phyloP scores from a whole-genome alignment of 1,140 invertebrate genomes.

The Drosophila lowei region DNA sequence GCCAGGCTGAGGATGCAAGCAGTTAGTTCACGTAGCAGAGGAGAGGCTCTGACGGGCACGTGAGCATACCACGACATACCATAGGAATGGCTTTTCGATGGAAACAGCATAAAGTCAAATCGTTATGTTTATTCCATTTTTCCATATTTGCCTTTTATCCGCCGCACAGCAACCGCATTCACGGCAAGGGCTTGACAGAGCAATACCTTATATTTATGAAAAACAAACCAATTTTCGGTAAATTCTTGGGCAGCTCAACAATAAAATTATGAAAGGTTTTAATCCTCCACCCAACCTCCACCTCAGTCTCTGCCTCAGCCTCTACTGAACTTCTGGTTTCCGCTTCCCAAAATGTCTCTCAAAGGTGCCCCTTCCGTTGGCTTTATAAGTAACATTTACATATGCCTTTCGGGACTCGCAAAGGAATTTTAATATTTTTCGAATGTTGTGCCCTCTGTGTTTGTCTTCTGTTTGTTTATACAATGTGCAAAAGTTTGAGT shows the following conservation, averaged over 20 bases:
- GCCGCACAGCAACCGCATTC: not conserved
- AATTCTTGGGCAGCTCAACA: too few relatives aligned
- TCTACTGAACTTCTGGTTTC: too few relatives aligned
- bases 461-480: slow-evolving; percentile 57
- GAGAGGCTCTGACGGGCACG: not conserved
- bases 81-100: slow-evolving; percentile 2
- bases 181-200: slow-evolving; percentile 1
- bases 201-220: too few relatives aligned
- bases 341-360: too few relatives aligned
- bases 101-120: slow-evolving; percentile 60
- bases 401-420: slow-evolving; percentile 18
- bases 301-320: too few relatives aligned
- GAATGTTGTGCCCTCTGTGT: slow-evolving; percentile 47
- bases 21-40: slow-evolving; percentile 2
- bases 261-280: too few relatives aligned
- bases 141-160: slow-evolving; percentile 42
- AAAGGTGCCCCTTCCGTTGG: too few relatives aligned
- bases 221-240: too few relatives aligned
- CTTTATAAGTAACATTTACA: not conserved
- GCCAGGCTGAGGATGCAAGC: not conserved
- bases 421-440: slow-evolving; percentile 45
- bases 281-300: too few relatives aligned
- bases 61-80: slow-evolving; percentile 4
- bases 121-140: slow-evolving; percentile 61
- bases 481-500: slow-evolving; percentile 8